Conservation (phyloP, 1,140 invertebrate genomes). For the Drosophila trapezifrons region DNA sequence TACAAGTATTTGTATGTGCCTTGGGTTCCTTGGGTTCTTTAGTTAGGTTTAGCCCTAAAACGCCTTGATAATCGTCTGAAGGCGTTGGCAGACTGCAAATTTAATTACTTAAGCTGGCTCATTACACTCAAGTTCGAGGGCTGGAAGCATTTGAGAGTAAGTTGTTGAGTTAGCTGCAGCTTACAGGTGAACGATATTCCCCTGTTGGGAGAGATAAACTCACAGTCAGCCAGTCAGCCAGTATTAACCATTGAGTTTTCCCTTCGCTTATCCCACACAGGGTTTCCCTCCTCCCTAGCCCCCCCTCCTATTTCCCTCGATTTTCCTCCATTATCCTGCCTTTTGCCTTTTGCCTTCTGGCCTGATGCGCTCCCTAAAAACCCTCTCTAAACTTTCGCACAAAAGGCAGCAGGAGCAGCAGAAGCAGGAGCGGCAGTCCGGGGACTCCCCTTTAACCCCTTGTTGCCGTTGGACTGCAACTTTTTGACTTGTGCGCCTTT, state of each 20-base stretch:
- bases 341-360: constrained; percentile 12
- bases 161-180: constrained; percentile 31
- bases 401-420: constrained; percentile 41
- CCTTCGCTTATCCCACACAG: constrained; percentile 1
- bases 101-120: constrained; percentile 45
- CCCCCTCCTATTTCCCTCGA: neutral
- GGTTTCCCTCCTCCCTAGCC: neutral
- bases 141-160: constrained; percentile 10
- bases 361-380: constrained; percentile 25
- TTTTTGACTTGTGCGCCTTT: constrained; percentile 73
- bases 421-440: constrained; percentile 13
- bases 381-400: constrained; percentile 55
- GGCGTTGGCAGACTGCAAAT: constrained; percentile 10
- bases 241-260: constrained; percentile 14
- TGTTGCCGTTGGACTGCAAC: constrained; percentile 57
- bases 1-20: too few species aligned
- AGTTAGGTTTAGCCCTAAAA: neutral
- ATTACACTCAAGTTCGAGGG: constrained; percentile 19
- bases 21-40: neutral
- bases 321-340: constrained; percentile 17
- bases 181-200: constrained; percentile 33
- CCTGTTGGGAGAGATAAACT: constrained; percentile 13
- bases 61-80: neutral
- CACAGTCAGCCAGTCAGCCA: neutral
- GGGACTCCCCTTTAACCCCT: neutral